Conservation (phyloP, 2,113 vertebrate genomes). For the Trochalopteron elliotii region DNA sequence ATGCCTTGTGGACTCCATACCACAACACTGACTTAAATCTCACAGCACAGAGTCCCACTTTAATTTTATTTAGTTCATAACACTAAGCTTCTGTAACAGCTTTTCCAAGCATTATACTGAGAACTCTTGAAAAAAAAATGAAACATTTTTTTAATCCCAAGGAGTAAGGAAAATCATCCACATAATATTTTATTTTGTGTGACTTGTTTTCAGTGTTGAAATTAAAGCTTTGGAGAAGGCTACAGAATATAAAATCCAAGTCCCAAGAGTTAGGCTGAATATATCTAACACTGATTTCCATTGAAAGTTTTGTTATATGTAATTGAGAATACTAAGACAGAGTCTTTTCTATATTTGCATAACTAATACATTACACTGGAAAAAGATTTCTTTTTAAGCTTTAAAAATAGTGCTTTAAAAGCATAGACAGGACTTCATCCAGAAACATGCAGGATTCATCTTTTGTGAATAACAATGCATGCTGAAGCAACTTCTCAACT, state of each 20-base stretch:
- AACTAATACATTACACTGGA: rapidly evolving
- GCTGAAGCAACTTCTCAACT: neutral
- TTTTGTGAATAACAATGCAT: neutral
- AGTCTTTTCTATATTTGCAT: neutral
- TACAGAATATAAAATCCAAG: neutral
- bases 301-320: neutral
- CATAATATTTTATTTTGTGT: neutral
- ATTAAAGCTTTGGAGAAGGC: neutral
- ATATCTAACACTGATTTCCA: neutral
- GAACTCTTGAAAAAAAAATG: neutral
- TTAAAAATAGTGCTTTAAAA: neutral
- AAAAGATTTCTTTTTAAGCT: neutral
- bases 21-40: neutral
- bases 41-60: neutral
- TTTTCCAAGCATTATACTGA: neutral
- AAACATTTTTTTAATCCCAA: neutral
- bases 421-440: neutral
- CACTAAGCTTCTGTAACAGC: neutral
- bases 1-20: neutral
- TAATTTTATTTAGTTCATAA: neutral
- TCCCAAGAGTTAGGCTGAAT: neutral
- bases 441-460: neutral
- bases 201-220: neutral
- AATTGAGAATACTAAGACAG: neutral
- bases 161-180: neutral